Evolutionary conservation across 2,797 vertebrate genomes (phyloP), one percentile per base, ranked within the genome.

Genomic region (Trichosurus vulpecula): DNA sequence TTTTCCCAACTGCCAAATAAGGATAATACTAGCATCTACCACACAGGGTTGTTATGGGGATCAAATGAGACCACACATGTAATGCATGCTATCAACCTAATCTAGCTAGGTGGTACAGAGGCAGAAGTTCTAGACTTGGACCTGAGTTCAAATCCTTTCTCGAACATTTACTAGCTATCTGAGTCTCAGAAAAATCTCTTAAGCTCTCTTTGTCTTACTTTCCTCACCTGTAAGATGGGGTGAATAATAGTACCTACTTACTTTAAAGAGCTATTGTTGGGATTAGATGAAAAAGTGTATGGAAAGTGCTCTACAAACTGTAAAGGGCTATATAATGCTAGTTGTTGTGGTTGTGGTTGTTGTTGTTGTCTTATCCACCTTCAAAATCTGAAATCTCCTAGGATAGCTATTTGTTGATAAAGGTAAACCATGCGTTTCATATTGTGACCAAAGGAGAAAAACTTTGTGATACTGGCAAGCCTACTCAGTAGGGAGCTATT

Each of bases 381-480:
- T 41, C 74, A 81, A 25, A 81, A 81, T 81, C n/a, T 47, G 22
- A 47, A 81, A 81, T 81, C 41, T 74, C 35, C 35, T 81, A 81
- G 74, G 8, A 25, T 47, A 81, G 47, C 66, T 22, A 27, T 47
- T 47, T 81, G 19, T 10, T 27, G n/a, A n/a, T 66, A 81, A 74
- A 27, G 8, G 22, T 81, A 81, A 81, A 47, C 9, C 41, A 25
- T 47, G 16, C 35, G 74, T 74, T 94, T 97, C 90, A 10, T 91
- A 52, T 93, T 93, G 55, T 81, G 61, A 93, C 25, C 14, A 52
- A 93, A 92, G 91, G 52, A 95, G 94, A 93, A 92, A 91, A 91
- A 92, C 41, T 47, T 96, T 54, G 57, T 74, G 12, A 92, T 47
- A 74, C 13, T 81, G 66, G 31, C 16, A 90, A 52, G 31, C 58